Evolutionary conservation across 2,888 invertebrate genomes (phyloP).

Genomic region (Hermaeophaga mercurialis): DNA sequence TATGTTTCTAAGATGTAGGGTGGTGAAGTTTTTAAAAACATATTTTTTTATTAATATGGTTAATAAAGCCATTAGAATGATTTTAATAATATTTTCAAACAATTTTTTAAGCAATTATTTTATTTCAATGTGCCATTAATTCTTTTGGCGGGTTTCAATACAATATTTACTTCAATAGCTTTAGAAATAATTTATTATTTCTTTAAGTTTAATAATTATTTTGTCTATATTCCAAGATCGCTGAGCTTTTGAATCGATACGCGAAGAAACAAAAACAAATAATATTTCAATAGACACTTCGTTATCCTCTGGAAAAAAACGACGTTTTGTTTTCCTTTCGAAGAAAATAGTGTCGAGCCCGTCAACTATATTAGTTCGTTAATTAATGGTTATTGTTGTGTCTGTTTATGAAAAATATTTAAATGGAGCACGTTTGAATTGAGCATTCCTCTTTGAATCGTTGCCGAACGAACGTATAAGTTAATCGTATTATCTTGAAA

Average conservation of each 20-base stretch:
- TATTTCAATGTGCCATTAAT: no score
- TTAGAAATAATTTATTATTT: no score
- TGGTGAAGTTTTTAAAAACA: no score
- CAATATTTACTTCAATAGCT: no score
- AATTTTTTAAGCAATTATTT: no score
- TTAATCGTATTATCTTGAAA: slow-evolving; percentile 17
- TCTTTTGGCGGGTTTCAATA: no score
- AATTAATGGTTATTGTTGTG: slow-evolving; percentile 2
- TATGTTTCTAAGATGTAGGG: no score
- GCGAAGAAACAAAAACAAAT: background rate
- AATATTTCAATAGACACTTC: background rate
- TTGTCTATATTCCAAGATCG: no score
- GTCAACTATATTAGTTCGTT: slow-evolving; percentile 1
- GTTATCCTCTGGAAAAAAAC: background rate
- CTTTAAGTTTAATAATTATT: no score
- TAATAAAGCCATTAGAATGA: no score
- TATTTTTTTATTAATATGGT: no score
- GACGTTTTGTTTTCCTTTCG: background rate
- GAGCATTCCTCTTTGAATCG: slow-evolving; percentile 7
- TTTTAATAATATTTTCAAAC: no score
- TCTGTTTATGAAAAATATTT: slow-evolving; percentile 14
- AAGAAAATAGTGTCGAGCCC: background rate
- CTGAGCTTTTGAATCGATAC: background rate
- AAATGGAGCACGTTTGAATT: slow-evolving; percentile 11
- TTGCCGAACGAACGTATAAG: slow-evolving; percentile 9